phyloP scores from a whole-genome alignment of 2,888 invertebrate species.

The Chymomyza fuscimana region DNA sequence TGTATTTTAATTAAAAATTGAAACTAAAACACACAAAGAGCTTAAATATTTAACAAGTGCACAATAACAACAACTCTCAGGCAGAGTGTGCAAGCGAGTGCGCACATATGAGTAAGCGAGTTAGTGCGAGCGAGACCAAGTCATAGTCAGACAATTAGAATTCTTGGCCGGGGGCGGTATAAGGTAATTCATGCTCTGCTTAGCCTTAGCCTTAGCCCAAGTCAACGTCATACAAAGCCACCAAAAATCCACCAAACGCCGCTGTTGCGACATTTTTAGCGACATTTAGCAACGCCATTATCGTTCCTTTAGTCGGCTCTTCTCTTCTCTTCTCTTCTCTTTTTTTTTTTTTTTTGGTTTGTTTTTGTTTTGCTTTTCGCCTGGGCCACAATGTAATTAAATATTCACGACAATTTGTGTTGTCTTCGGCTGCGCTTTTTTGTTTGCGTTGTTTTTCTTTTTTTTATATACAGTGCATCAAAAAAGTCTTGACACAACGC shows the following conservation, averaged over 20 bases:
- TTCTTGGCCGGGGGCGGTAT: neutral
- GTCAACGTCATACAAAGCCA: neutral
- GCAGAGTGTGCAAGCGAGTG: neutral
- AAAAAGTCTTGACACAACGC: no score
- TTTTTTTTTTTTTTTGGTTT: neutral
- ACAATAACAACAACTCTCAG: neutral
- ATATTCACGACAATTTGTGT: conserved; percentile 49
- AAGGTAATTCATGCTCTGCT: neutral
- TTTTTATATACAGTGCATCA: no score
- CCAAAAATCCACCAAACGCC: neutral
- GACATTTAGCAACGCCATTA: neutral
- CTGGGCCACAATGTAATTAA: conserved; percentile 49
- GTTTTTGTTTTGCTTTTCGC: neutral
- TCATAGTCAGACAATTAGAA: conserved; percentile 7
- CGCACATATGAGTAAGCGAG: no score
- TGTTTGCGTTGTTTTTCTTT: conserved; percentile 10
- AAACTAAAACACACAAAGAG: conserved; percentile 39
- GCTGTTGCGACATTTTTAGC: neutral
- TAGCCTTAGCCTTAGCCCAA: neutral
- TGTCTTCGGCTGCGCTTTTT: conserved; percentile 14
- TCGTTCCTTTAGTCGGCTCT: neutral
- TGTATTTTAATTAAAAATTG: conserved; percentile 48
- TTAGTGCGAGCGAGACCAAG: neutral
- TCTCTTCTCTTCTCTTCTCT: neutral
- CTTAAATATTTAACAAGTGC: conserved; percentile 38